A percentile compares a stretch with the other conserved stretches of the same genome.
These are phyloP conservation scores for Copidosoma aretas DNA, from an alignment of 2,888 invertebrate species.

Conservation along the genomic window DNA sequence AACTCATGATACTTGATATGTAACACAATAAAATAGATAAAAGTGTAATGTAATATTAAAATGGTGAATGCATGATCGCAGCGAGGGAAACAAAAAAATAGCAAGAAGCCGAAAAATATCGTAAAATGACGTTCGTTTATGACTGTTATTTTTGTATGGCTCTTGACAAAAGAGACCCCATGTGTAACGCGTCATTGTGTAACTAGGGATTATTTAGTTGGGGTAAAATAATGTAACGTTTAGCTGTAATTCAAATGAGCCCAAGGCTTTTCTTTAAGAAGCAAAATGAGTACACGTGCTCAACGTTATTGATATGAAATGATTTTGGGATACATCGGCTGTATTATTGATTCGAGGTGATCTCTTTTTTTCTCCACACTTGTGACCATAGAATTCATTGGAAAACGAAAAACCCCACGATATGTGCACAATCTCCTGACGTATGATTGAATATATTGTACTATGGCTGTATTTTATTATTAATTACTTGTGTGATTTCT, in stretches of 20 bases:
- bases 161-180: constrained; percentile 49
- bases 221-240: constrained; percentile 38
- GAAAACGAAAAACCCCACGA: constrained; percentile 45
- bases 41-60: constrained; percentile 37
- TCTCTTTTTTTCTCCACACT: not conserved
- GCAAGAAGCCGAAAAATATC: constrained; percentile 42
- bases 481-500: too few species aligned
- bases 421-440: constrained; percentile 53
- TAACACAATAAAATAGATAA: constrained; percentile 29
- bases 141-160: constrained; percentile 62
- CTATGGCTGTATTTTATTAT: too few species aligned
- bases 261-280: not conserved
- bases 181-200: constrained; percentile 43
- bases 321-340: constrained; percentile 11
- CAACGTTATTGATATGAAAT: constrained; percentile 11
- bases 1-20: constrained; percentile 39
- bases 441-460: constrained; percentile 41
- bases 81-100: constrained; percentile 43
- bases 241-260: constrained; percentile 36
- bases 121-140: constrained; percentile 51
- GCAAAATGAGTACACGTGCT: constrained; percentile 13
- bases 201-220: constrained; percentile 50
- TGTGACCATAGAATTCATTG: too few species aligned
- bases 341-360: constrained; percentile 4
- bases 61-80: constrained; percentile 45